A percentile compares a stretch with the other conserved stretches of the same genome.
Conservation (phyloP, 2,888 invertebrate genomes). For the Spialia ferax region DNA sequence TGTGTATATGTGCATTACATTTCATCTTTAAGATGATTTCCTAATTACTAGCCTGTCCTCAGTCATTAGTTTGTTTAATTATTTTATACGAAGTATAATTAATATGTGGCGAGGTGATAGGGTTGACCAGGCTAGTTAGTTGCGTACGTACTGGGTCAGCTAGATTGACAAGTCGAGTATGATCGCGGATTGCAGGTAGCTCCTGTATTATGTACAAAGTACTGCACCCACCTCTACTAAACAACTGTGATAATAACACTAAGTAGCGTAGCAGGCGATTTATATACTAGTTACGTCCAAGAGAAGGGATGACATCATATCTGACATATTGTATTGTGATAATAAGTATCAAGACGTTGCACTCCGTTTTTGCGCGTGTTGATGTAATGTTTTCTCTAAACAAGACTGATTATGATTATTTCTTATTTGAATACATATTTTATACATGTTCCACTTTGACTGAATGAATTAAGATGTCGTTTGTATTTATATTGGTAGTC, state of each 20-base stretch:
- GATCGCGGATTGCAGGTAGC: conserved; percentile 77
- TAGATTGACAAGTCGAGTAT: conserved; percentile 68
- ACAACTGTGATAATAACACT: conserved; percentile 88
- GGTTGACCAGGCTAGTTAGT: conserved; percentile 64
- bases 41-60: conserved; percentile 67
- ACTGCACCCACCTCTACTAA: conserved; percentile 87
- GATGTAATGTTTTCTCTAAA: conserved; percentile 85
- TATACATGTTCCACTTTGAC: conserved; percentile 85
- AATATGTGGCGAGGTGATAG: conserved; percentile 35
- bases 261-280: conserved; percentile 87
- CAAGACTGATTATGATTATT: conserved; percentile 88
- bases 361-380: conserved; percentile 67
- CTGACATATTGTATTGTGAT: conserved; percentile 87
- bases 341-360: conserved; percentile 73
- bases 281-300: conserved; percentile 86
- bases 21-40: conserved; percentile 79
- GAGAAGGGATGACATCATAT: conserved; percentile 87
- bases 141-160: conserved; percentile 68
- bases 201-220: conserved; percentile 86
- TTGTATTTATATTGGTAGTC: conserved; percentile 83
- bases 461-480: conserved; percentile 82
- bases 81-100: conserved; percentile 56
- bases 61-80: conserved; percentile 56
- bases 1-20: conserved; percentile 72
- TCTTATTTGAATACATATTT: conserved; percentile 83